Evolutionary conservation across 2,888 invertebrate species (phyloP), one percentile per base, ranked within the genome.

Genomic region (Ophion ellenae): DNA sequence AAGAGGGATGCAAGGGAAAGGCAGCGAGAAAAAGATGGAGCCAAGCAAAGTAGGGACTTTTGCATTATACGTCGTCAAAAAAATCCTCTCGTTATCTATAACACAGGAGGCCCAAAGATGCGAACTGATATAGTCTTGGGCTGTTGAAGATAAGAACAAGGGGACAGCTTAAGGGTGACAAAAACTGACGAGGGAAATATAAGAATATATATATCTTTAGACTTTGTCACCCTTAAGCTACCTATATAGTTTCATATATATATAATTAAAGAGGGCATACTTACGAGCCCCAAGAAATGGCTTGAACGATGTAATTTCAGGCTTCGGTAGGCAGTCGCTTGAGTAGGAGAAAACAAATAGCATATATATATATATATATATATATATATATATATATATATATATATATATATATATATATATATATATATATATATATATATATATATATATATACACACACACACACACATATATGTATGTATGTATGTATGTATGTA

Each of bases 291-390:
- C 59, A 63, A 47, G 66, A 76, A 75, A 61, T 59, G 45, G 67
- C 66, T 84, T 70, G 64, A 63, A 73, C 78, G 84, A 76, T 83
- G 87, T 83, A 87, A 88, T 88, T 87, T 88, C 85, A 87, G 70
- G 87, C 83, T 79, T 83, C 76, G 78, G 59, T 86, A 81, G 81
- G 66, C 83, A 83, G 24, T 66, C 53, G 71, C 64, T 81, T 77
- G 85, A 80, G 64, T 82, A 79, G 79, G 79, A 85, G n/a, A 70
- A 40, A 75, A 74, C 20, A 57, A 2, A 32, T 36, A 57, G 32
- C 20, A 32, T 4, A 32, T 4, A 28, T 28, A 28, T 1, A 28
- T 1, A 28, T 1, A 28, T n/a, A n/a, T n/a, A 32, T 4, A 32
- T 4, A 28, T 28, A 32, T 4, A 32, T 4, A 28, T 28, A 32